Conservation (phyloP, 1,140 invertebrate species). For the Aphaenogaster ashmeadi region DNA sequence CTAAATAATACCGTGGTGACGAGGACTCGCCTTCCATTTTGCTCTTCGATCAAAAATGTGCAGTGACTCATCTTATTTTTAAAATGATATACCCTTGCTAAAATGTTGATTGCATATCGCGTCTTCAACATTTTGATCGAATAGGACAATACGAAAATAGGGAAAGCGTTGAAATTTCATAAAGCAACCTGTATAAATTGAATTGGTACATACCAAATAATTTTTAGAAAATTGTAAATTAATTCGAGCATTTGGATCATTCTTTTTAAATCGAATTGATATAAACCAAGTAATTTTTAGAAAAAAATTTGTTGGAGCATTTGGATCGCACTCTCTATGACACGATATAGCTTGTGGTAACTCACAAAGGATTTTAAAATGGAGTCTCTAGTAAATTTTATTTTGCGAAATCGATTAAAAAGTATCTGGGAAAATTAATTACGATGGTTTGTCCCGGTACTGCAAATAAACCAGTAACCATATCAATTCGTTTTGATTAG, state of each 20-base stretch:
- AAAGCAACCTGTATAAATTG: neutral
- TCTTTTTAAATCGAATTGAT: neutral
- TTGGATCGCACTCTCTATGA: neutral
- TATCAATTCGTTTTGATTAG: constrained; percentile 75
- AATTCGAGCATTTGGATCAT: neutral
- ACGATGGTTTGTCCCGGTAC: constrained; percentile 66
- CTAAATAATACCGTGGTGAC: constrained; percentile 15
- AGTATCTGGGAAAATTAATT: constrained; percentile 69
- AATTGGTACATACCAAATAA: constrained; percentile 23
- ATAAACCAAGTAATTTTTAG: constrained; percentile 7
- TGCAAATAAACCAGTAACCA: constrained; percentile 73
- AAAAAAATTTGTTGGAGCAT: constrained; percentile 1
- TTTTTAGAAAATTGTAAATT: constrained; percentile 28
- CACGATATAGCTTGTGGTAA: constrained; percentile 14
- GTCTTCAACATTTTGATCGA: constrained; percentile 51
- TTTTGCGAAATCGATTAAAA: constrained; percentile 70
- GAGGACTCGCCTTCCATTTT: constrained; percentile 65
- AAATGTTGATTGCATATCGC: constrained; percentile 57
- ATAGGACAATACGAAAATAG: constrained; percentile 69
- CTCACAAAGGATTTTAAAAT: constrained; percentile 27
- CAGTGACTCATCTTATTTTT: constrained; percentile 59
- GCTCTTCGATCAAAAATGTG: constrained; percentile 56
- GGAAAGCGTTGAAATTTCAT: constrained; percentile 10
- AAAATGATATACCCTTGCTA: constrained; percentile 43
- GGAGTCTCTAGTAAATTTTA: constrained; percentile 65